Base-by-base conservation (phyloP, 2,888 invertebrate species). In the Onthophagus sagittarius region DNA sequence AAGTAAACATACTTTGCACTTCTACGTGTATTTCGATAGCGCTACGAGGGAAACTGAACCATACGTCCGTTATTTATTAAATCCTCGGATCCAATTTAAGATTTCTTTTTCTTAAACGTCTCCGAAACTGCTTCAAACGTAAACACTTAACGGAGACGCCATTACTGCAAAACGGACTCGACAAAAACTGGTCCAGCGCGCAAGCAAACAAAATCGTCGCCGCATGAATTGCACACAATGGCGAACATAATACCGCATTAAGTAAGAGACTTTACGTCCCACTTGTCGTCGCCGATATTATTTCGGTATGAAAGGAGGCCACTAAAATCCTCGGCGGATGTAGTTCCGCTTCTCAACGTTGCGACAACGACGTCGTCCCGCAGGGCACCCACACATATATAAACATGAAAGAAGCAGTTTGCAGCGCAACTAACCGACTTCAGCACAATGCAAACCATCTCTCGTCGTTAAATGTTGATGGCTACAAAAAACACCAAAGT, bases 241-340 rank as follows among this genome's bases (percentile, higher is more conserved):
- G 67, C 31, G 31, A 32, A 67, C 67, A 67, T 67, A 67, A 67
- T 67, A 67, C 67, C 23, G 1, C 67, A 67, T 67, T 67, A 67
- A 67, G 67, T 67, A 67, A 23, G 67, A 67, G 67, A 67, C 67
- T 67, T 67, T 67, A 67, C 67, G 67, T 67, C 32, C 67, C 67
- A 67, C 67, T 67, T 67, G 67, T 67, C 67, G 15, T 31, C 67
- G 32, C 31, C 67, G 67, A 67, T 67, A 67, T 67, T 67, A 67
- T 67, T 67, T 67, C 67, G 67, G 67, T 67, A 31, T 67, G 32
- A 67, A 67, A 67, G 15, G 67, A 67, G 67, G 15, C 23, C 31
- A 23, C 67, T 67, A 67, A 67, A 67, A 67, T 67, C 67, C 67
- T 67, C 23, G n/a, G 6, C 31, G 15, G 67, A n/a, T 67, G 67